A percentile compares a stretch with the other conserved stretches of the same genome.
These are phyloP conservation scores for Xylophagus ater DNA, from an alignment of 2,888 invertebrate genomes.

Conservation along the genomic window DNA sequence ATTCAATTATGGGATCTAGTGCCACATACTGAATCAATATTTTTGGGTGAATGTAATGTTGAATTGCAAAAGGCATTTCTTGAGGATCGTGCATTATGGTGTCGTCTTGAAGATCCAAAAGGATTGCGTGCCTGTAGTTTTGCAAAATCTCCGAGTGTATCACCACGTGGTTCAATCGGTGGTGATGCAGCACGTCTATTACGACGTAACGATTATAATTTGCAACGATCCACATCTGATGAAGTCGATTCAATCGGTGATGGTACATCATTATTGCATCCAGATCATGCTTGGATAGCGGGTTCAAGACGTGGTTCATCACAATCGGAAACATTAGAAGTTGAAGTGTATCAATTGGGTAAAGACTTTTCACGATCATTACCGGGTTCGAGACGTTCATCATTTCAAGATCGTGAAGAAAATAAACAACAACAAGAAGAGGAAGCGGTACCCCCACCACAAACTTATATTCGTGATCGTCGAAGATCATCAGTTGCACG, in stretches of 20 bases:
- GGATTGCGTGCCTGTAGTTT: constrained; percentile 45
- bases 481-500: constrained; percentile 72
- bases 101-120: constrained; percentile 70
- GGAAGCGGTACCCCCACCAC: constrained; percentile 37
- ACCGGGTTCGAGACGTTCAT: constrained; percentile 74
- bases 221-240: constrained; percentile 64
- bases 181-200: constrained; percentile 53
- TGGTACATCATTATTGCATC: constrained; percentile 66
- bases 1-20: constrained; percentile 81
- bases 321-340: constrained; percentile 76
- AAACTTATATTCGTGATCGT: constrained; percentile 54
- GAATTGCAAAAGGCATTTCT: constrained; percentile 60
- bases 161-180: constrained; percentile 66
- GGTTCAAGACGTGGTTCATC: constrained; percentile 78
- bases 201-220: constrained; percentile 59
- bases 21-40: constrained; percentile 70
- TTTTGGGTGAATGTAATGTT: constrained; percentile 67
- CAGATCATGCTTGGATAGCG: constrained; percentile 71
- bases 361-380: constrained; percentile 78
- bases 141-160: constrained; percentile 62
- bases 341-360: constrained; percentile 72
- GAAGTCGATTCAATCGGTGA: constrained; percentile 67
- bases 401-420: constrained; percentile 60
- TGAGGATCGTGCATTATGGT: constrained; percentile 84
- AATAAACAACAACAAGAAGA: constrained; percentile 48